phyloP scores from a whole-genome alignment of 2,113 vertebrate genomes.

The Gadus macrocephalus region DNA sequence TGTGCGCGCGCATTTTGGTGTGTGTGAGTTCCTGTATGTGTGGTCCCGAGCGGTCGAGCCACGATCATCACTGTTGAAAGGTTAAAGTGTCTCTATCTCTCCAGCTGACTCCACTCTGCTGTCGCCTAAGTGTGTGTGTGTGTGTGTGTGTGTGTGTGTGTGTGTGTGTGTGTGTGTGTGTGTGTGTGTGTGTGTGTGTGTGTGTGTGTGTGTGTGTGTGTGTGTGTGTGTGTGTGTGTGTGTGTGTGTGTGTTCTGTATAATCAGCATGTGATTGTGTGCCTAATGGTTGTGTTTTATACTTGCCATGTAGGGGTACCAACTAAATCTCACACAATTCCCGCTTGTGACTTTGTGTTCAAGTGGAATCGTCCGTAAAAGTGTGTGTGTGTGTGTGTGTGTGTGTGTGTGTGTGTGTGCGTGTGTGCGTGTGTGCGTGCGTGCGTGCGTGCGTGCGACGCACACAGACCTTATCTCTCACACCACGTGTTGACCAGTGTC shows the following conservation, averaged over 20 bases:
- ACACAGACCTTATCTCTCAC: neutral
- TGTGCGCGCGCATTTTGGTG: neutral
- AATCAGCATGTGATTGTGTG: neutral
- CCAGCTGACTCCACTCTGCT: slow-evolving; percentile 69
- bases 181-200: slow-evolving; percentile 29
- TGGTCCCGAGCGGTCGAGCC: slow-evolving; percentile 68
- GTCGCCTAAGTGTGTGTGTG: slow-evolving; percentile 40
- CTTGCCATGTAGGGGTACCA: neutral
- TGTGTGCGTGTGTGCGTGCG: neutral
- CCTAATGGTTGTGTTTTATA: slow-evolving; percentile 28
- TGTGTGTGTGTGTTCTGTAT: slow-evolving; percentile 10
- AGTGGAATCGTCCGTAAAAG: no score
- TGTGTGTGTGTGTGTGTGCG: neutral
- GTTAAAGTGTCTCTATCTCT: slow-evolving; percentile 64
- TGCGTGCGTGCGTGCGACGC: neutral
- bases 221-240: slow-evolving; percentile 32
- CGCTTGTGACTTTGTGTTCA: neutral
- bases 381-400: neutral
- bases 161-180: slow-evolving; percentile 11
- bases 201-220: slow-evolving; percentile 16
- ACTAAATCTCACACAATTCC: no score
- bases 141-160: slow-evolving; percentile 14
- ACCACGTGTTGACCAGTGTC: neutral
- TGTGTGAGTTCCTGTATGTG: slow-evolving; percentile 8
- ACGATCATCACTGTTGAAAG: slow-evolving; percentile 64